Base-by-base conservation (phyloP, 2,797 vertebrate species). In the Corythornis leucogaster region DNA sequence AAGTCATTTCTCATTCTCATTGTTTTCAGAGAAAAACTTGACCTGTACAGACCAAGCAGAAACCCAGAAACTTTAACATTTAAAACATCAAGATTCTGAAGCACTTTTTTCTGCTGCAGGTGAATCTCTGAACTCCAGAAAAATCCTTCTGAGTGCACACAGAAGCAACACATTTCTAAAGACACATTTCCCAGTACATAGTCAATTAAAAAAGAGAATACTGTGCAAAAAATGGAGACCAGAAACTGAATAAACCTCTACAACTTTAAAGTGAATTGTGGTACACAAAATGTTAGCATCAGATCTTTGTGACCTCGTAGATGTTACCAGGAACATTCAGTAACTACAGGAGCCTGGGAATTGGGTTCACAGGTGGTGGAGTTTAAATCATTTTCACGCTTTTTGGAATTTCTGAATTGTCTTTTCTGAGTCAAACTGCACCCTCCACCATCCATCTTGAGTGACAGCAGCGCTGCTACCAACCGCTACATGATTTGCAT, bases 401-500 rank as follows among this genome's bases (percentile, higher is more conserved):
- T 85, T 85, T 62, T 6, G 78, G 51, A 51, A 82, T 73, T 93
- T 89, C 73, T 53, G 28, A 78, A 69, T 89, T 84, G 28, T 46
- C 73, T 89, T 93, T 84, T 69, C 31, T 53, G 57, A 87, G 89
- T 89, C 69, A 87, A 86, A 61, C 35, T 31, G 25, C 78, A 80
- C 42, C 48, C 89, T 64, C 71, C 66, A 74, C 59, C 78, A 90
- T 62, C 67, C 9, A n/a, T 54, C 28, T 89, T 70, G 43, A 87
- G 45, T 66, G 91, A 89, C 75, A 94, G 51, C 89, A 58, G 45
- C 80, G 84, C 80, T 66, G 26, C 79, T 14, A 83, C 76, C 59
- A 87, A 11, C 40, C 95, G 90, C 71, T 28, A 76, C 87, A 59
- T 53, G 28, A 92, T 94, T 84, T 94, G 77, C 68, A 95, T 89